phyloP scores from a whole-genome alignment of 2,888 invertebrate genomes.

The Drosophila tanythrix region DNA sequence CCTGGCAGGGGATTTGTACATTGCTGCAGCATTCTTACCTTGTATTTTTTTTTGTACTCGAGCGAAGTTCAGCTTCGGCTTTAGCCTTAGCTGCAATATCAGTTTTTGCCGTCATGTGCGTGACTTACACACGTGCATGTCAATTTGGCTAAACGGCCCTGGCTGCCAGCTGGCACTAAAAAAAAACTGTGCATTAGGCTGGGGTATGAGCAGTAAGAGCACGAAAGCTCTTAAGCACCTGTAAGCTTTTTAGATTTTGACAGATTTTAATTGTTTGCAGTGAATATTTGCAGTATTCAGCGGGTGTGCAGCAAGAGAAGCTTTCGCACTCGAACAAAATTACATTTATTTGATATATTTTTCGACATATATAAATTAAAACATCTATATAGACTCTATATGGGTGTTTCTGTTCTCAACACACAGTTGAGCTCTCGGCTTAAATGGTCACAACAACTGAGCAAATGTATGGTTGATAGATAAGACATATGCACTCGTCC shows the following conservation, averaged over 20 bases:
- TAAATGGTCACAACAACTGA: constrained; percentile 35
- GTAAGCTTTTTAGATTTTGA: constrained; percentile 4
- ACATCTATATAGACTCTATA: background rate
- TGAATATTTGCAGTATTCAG: background rate
- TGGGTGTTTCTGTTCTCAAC: constrained; percentile 5
- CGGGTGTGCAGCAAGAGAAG: background rate
- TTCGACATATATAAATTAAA: background rate
- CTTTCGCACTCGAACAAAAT: background rate
- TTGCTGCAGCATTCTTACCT: background rate
- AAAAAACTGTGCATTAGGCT: constrained; percentile 15
- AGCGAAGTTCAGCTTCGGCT: constrained; percentile 16
- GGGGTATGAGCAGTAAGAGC: background rate
- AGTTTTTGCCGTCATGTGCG: constrained; percentile 37
- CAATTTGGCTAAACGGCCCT: constrained; percentile 49
- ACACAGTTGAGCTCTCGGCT: constrained; percentile 8
- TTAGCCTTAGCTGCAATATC: background rate
- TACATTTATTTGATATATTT: background rate
- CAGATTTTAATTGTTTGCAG: constrained; percentile 15
- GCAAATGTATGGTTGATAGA: constrained; percentile 62
- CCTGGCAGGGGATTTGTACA: constrained; percentile 1
- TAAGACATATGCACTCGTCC: constrained; percentile 77
- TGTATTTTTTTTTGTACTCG: constrained; percentile 18
- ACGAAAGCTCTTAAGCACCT: constrained; percentile 12
- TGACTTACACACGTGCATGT: constrained; percentile 55
- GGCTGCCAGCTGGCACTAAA: constrained; percentile 25